Percentiles rank a stretch among this genome's conserved stretches.
phyloP scores from a whole-genome alignment of 2,113 vertebrate genomes.

The Hippocampus barbouri region DNA sequence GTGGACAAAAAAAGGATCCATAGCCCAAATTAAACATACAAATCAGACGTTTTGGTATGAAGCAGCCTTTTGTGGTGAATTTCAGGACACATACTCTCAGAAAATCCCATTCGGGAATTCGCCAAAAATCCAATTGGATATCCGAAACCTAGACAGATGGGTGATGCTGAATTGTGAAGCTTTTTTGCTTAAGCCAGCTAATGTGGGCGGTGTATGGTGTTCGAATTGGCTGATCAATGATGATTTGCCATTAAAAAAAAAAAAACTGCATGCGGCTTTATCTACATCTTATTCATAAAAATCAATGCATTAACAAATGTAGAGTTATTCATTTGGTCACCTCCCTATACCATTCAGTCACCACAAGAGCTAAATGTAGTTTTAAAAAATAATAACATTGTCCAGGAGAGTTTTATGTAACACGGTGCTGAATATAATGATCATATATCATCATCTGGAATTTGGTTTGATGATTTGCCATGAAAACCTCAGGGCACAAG shows the following conservation, averaged over 20 bases:
- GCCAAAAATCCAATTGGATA: no score
- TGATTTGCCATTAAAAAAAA: no score
- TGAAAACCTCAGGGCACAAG: background rate
- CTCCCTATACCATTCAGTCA: no score
- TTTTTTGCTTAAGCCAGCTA: background rate
- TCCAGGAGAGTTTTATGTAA: background rate
- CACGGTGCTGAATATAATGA: no score
- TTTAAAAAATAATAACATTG: background rate
- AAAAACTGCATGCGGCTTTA: no score
- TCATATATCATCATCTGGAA: background rate
- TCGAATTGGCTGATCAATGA: background rate
- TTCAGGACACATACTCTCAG: background rate
- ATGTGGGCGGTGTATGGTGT: background rate
- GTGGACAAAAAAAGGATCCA: no score
- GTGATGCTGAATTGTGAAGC: background rate
- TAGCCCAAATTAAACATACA: background rate
- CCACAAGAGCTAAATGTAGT: no score
- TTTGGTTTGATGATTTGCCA: background rate
- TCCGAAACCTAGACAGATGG: no score
- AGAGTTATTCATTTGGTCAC: no score
- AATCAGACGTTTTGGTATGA: background rate
- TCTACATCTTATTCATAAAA: no score
- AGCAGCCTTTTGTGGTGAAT: background rate
- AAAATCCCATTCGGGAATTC: background rate
- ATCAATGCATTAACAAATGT: no score